A percentile compares a stretch with the other conserved stretches of the same genome.
These are phyloP conservation scores for Drosophila suboccidentalis DNA, from an alignment of 2,888 invertebrate species.

Conservation along the genomic window DNA sequence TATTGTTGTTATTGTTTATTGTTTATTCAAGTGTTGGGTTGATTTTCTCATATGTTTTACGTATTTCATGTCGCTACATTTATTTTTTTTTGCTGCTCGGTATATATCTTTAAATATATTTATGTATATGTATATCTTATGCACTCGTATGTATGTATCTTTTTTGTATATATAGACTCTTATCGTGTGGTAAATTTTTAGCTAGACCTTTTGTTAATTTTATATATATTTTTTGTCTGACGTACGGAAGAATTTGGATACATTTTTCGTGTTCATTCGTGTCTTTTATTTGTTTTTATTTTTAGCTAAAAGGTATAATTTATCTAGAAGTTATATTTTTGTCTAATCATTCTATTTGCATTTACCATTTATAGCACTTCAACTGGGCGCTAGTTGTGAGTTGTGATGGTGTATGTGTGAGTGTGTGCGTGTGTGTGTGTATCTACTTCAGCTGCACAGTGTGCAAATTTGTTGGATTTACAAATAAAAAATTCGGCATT, in stretches of 20 bases:
- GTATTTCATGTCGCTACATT: constrained; percentile 67
- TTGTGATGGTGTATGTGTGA: constrained; percentile 13
- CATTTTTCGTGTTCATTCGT: constrained; percentile 45
- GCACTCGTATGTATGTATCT: constrained; percentile 16
- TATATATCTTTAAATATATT: constrained; percentile 37
- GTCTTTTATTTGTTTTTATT: constrained; percentile 15
- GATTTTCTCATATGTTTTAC: constrained; percentile 70
- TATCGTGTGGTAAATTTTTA: constrained; percentile 75
- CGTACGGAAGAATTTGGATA: constrained; percentile 80
- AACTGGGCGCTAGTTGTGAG: constrained; percentile 61
- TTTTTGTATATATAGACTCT: constrained; percentile 71
- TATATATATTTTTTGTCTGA: constrained; percentile 12
- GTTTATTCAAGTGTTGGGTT: constrained; percentile 44
- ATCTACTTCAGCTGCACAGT: constrained; percentile 48
- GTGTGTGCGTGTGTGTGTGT: constrained; percentile 12
- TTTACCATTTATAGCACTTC: constrained; percentile 44
- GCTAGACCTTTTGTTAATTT: constrained; percentile 62
- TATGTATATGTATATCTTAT: constrained; percentile 31
- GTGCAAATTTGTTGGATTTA: constrained; percentile 29
- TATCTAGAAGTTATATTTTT: constrained; percentile 59
- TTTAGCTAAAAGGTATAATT: constrained; percentile 75
- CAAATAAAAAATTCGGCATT: constrained; percentile 25
- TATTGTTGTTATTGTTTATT: constrained; percentile 35
- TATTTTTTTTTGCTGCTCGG: constrained; percentile 48
- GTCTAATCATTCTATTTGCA: constrained; percentile 49